Base-by-base conservation (phyloP, 2,888 invertebrate species). In the Agyllia agylla region DNA sequence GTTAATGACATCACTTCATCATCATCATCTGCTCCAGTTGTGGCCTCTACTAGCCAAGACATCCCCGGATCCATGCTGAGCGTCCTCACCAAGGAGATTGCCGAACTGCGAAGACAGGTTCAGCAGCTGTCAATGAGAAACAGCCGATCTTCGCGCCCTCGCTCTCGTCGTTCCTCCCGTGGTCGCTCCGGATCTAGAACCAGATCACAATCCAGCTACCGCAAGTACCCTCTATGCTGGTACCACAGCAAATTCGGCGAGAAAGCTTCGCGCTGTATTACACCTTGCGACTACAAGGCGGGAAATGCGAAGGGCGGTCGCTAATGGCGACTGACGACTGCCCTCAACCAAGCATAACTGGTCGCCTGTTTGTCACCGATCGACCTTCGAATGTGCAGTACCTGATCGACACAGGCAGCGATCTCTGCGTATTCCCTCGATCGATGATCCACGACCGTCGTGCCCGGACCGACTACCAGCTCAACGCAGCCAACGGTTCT, bases 401-500 rank as follows among this genome's bases (percentile, higher is more conserved):
- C 84, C 79, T 94, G 42, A 64, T 80, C 86, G n/a, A 80, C 31
- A 91, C 70, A 27, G 70, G 70, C 70, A 70, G 70, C 70, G 70
- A 94, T 38, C 83, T 92, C 75, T 92, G 93, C 42, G 92, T 94
- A 27, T 94, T 89, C 90, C 92, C 93, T 80, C 86, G 88, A 17
- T 84, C 88, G n/a, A 9, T 57, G 9, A 82, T 95, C 8, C 87
- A 84, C 20, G 92, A 91, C 2, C 88, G 87, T 27, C 89, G 88
- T 6, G 33, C 80, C 2, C 90, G 91, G 38, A 90, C 94, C 0
- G 57, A 80, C 13, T 96, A 95, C 83, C 86, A 91, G 64, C 86
- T 96, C 5, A 93, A 80, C 77, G 96, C 96, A 15, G 95, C 95
- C 0, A 96, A 96, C 84, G 94, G 95, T 9, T 87, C 95, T 0